Conservation (phyloP, 1,140 invertebrate species). For the Magallana gigas region DNA sequence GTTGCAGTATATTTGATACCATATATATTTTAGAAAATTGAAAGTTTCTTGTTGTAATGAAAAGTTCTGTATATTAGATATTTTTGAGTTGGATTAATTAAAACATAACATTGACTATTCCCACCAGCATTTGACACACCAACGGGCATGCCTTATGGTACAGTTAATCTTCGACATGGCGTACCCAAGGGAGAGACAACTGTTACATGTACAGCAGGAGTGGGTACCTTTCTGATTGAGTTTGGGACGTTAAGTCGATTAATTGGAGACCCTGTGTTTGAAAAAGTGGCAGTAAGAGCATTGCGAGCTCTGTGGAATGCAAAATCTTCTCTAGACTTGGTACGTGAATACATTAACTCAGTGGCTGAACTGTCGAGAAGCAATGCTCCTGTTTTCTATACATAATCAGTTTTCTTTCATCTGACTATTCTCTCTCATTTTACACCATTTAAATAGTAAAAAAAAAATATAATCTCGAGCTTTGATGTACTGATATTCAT, state of each 20-base stretch:
- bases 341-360: conserved; percentile 61
- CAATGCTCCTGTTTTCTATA: no score
- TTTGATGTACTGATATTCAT: no score
- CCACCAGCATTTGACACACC: conserved; percentile 82
- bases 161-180: conserved; percentile 88
- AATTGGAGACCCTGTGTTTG: conserved; percentile 94
- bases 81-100: no score
- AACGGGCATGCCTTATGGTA: conserved; percentile 98
- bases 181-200: conserved; percentile 96
- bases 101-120: conserved; percentile 17
- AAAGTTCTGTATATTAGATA: no score
- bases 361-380: no score
- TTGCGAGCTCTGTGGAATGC: conserved; percentile 92
- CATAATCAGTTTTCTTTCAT: no score
- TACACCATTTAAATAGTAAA: no score
- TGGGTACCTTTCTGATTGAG: conserved; percentile 98
- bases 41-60: no score
- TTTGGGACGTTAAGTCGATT: conserved; percentile 96
- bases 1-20: no score
- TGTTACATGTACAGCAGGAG: conserved; percentile 97
- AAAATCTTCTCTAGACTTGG: conserved; percentile 91
- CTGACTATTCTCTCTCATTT: no score
- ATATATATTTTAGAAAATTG: no score
- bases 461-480: no score
- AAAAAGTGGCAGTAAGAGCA: conserved; percentile 95